phyloP scores from a whole-genome alignment of 2,797 vertebrate genomes.

The Florisuga fusca region DNA sequence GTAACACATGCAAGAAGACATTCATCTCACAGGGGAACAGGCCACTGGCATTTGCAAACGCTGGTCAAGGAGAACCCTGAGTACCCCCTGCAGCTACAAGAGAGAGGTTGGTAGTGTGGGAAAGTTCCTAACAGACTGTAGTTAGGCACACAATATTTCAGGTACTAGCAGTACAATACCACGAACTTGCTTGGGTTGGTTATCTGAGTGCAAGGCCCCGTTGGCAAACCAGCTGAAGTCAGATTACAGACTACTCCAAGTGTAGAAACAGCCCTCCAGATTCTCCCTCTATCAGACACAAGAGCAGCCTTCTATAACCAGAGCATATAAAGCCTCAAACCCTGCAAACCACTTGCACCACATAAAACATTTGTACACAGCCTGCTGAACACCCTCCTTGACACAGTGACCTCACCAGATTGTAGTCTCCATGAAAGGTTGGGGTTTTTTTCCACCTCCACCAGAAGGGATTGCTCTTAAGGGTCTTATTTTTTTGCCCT shows the following conservation, averaged over 20 bases:
- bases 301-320: not conserved
- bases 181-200: not conserved
- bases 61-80: not conserved
- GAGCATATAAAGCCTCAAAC: not conserved
- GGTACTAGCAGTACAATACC: not conserved
- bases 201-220: accelerated
- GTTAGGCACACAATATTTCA: not conserved
- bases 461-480: not conserved
- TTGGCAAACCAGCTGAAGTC: not conserved
- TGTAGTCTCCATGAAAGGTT: not conserved
- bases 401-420: not conserved
- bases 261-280: not conserved
- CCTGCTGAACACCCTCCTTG: not conserved
- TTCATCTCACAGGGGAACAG: not conserved
- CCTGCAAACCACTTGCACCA: not conserved
- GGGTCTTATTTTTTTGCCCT: not conserved
- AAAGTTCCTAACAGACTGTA: not conserved
- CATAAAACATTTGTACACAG: not conserved
- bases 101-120: not conserved
- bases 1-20: not conserved
- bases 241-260: not conserved
- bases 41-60: not conserved
- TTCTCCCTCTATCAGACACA: not conserved
- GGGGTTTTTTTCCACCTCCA: not conserved
- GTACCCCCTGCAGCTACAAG: not conserved